Conservation (phyloP, 2,888 invertebrate genomes). For the Melanostoma mellinum region DNA sequence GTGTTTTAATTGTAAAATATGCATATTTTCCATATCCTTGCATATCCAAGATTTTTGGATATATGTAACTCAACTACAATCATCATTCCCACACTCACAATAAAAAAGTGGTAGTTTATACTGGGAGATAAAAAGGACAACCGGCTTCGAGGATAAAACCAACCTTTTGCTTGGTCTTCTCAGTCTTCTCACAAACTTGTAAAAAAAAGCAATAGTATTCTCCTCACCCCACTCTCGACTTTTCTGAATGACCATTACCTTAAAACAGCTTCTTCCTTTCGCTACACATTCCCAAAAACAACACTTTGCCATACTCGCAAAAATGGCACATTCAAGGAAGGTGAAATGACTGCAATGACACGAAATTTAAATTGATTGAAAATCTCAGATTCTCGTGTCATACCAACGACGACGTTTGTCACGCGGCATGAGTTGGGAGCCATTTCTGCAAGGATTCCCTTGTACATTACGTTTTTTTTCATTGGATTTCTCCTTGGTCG, state of each 20-base stretch:
- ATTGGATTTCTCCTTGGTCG: conserved; percentile 6
- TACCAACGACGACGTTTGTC: conserved; percentile 14
- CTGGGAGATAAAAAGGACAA: too few species aligned
- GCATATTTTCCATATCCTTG: too few species aligned
- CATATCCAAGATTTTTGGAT: too few species aligned
- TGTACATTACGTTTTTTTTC: conserved; percentile 44
- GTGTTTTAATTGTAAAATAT: too few species aligned
- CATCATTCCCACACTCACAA: too few species aligned
- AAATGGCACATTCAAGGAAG: conserved; percentile 46
- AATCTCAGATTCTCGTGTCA: conserved; percentile 61
- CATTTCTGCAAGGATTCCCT: conserved; percentile 42
- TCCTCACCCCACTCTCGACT: too few species aligned
- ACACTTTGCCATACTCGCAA: conserved; percentile 48
- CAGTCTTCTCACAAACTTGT: too few species aligned
- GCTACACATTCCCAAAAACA: conserved; percentile 41
- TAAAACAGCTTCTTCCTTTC: neutral
- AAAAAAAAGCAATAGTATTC: too few species aligned
- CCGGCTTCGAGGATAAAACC: too few species aligned
- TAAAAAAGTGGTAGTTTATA: too few species aligned
- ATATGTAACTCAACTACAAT: too few species aligned
- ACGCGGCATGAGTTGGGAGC: conserved; percentile 17
- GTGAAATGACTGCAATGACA: conserved; percentile 67
- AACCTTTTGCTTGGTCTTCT: too few species aligned
- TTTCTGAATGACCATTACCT: neutral
- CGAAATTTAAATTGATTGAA: conserved; percentile 70